These are phyloP conservation scores for Cebidichthys violaceus DNA, from an alignment of 2,113 vertebrate species.

Conservation along the genomic window DNA sequence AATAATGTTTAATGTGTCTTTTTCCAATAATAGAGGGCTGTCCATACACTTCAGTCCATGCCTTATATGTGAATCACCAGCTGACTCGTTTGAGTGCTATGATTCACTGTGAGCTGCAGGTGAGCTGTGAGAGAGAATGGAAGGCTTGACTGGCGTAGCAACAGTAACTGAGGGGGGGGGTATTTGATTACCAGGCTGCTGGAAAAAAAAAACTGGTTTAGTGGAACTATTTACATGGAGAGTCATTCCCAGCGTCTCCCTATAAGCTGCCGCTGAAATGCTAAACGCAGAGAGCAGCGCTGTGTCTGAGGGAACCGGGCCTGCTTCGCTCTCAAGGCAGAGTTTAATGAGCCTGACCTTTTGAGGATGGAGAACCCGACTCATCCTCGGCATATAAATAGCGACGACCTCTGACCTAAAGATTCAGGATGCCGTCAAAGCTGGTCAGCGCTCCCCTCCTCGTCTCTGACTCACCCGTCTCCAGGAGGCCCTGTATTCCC, in stretches of 20 bases:
- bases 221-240: conserved; percentile 22
- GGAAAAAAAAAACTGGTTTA: not conserved
- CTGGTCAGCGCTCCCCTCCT: conserved; percentile 49
- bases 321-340: conserved; percentile 21
- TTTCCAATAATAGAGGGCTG: no score
- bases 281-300: not conserved
- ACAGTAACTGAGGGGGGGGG: not conserved
- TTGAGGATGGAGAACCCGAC: conserved; percentile 51
- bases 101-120: not conserved
- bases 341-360: conserved; percentile 77
- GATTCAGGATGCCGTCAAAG: conserved; percentile 57
- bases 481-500: conserved; percentile 47
- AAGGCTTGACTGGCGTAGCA: not conserved
- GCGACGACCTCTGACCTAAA: conserved; percentile 51
- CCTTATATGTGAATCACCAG: not conserved
- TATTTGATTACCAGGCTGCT: not conserved
- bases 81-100: not conserved
- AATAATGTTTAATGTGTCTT: not conserved
- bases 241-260: not conserved
- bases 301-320: not conserved
- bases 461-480: conserved; percentile 68
- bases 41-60: no score
- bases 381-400: conserved; percentile 64
- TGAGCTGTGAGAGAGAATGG: not conserved
- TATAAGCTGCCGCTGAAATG: not conserved